Evolutionary conservation across 2,797 vertebrate species (phyloP).

Genomic region (Eospalax fontanierii): DNA sequence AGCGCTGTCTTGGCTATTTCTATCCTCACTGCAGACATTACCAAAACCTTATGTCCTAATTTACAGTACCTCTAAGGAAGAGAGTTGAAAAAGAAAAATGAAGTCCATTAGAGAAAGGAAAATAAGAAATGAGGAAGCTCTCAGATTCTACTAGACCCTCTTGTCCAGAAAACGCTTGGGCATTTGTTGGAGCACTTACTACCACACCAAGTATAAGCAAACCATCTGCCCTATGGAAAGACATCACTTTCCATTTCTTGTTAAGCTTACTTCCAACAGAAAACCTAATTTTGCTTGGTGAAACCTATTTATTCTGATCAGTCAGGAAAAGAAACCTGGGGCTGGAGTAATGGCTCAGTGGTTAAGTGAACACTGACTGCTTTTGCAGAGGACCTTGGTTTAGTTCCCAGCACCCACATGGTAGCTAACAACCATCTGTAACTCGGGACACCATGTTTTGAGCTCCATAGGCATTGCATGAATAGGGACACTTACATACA

Average conservation of each 20-base stretch:
- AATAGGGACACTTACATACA: too few relatives aligned
- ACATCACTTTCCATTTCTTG: background rate
- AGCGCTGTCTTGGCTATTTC: background rate
- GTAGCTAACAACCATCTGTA: too few relatives aligned
- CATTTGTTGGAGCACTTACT: background rate
- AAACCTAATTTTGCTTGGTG: background rate
- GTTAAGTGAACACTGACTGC: too few relatives aligned
- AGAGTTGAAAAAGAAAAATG: background rate
- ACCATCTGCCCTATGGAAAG: background rate
- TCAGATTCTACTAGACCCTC: background rate
- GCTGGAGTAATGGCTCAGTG: background rate
- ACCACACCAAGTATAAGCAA: background rate
- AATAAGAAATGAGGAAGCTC: background rate
- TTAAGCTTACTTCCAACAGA: background rate
- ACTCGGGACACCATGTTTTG: too few relatives aligned
- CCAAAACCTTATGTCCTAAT: background rate
- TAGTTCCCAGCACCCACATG: too few relatives aligned
- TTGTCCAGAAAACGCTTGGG: background rate
- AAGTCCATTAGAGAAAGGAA: background rate
- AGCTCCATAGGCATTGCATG: too few relatives aligned
- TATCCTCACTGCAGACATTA: background rate
- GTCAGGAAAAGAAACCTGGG: background rate
- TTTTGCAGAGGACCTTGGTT: too few relatives aligned
- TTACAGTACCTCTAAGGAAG: background rate
- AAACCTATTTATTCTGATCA: background rate